Base-by-base conservation (phyloP, 2,888 invertebrate genomes). In the Brachypterus glaber region DNA sequence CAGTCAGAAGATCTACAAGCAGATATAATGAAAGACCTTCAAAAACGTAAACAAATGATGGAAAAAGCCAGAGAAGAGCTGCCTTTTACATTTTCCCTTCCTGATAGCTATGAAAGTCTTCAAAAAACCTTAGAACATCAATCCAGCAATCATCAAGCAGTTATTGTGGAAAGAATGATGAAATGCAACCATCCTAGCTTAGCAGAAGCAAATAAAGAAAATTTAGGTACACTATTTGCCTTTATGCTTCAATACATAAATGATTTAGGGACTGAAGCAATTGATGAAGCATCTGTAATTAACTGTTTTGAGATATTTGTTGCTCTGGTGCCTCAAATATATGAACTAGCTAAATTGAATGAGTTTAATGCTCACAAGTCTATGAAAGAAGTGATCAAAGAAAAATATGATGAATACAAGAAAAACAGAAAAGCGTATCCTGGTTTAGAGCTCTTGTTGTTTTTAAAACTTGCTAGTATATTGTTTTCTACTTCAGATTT, bases 401-500 rank as follows among this genome's bases (percentile, higher is more conserved):
- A 82, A 47, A 87, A 87, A 60, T 76, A 83, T 44, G 67, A 69
- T 0, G 69, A 72, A 11, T 88, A 72, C 54, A 70, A 71, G 44
- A 73, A 72, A 34, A 72, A 71, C 31, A 63, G 65, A 2, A 80
- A 74, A 53, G 63, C 50, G 37, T 76, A 76, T 54, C 86, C 86
- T 0, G 68, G 71, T 35, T 58, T 83, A 31, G 78, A 84, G 49
- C 79, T 78, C 54, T 60, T 93, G 25, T 67, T 91, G 46, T 79
- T 88, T 56, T 79, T 95, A 42, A 91, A 92, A 67, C 57, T 90
- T 45, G 73, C 89, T 3, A 79, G 84, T 4, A 63, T 83, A 29
- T 59, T 95, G 36, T 96, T 86, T 64, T 85, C 93, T 1, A 82
- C 91, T 0, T 91, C 93, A 0, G 95, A 96, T 66, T 89, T 83